phyloP scores from a whole-genome alignment of 2,888 invertebrate species.

The Spicauda simplicius region DNA sequence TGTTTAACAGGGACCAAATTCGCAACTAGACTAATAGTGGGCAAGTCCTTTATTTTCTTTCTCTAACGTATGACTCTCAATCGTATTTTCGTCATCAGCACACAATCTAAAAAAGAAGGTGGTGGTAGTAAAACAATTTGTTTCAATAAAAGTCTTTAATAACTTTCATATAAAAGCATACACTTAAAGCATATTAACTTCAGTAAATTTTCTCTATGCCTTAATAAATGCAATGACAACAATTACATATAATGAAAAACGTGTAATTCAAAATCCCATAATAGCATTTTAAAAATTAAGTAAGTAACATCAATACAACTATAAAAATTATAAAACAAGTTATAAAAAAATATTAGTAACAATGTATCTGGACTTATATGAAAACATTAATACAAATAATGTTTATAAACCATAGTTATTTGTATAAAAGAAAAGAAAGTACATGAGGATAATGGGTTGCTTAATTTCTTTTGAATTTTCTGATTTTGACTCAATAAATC shows the following conservation, averaged over 20 bases:
- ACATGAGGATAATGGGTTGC: no score
- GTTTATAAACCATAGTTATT: not conserved
- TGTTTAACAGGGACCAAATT: no score
- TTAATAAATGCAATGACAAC: constrained; percentile 29
- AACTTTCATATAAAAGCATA: constrained; percentile 45
- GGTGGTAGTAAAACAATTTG: not conserved
- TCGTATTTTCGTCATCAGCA: no score
- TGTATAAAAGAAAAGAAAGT: no score
- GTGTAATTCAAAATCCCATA: not conserved
- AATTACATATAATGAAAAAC: constrained; percentile 1
- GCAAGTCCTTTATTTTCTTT: not conserved
- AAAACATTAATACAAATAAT: not conserved
- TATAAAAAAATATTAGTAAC: not conserved
- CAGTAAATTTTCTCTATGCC: constrained; percentile 10
- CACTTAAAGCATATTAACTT: constrained; percentile 43
- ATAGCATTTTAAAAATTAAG: constrained; percentile 1
- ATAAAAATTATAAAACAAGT: constrained; percentile 12
- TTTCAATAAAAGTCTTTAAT: not conserved
- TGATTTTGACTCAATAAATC: no score
- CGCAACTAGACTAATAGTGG: not conserved
- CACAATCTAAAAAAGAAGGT: no score
- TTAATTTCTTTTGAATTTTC: no score
- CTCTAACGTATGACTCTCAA: not conserved
- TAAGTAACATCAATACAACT: not conserved
- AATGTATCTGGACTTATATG: not conserved